Percentiles rank a stretch among this genome's conserved stretches.
Conservation (phyloP, 2,113 vertebrate genomes). For the Carassius auratus region DNA sequence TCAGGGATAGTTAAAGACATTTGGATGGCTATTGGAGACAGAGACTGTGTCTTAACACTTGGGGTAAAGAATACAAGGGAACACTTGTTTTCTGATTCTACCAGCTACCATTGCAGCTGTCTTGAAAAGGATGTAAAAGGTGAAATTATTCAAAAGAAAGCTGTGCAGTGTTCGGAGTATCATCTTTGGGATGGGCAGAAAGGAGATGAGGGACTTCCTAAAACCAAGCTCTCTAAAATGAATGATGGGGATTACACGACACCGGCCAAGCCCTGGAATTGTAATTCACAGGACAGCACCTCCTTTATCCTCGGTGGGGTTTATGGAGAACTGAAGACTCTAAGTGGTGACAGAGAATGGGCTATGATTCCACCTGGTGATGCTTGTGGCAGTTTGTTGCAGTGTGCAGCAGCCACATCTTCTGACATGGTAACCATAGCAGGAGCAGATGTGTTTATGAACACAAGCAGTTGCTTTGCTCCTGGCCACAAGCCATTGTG, state of each 20-base stretch:
- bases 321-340: conserved; percentile 92
- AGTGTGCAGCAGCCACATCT: conserved; percentile 79
- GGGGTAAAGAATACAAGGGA: conserved; percentile 81
- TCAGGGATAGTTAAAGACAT: conserved; percentile 98
- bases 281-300: conserved; percentile 84
- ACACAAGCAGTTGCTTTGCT: conserved; percentile 89
- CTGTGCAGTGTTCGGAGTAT: conserved; percentile 94
- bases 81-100: conserved; percentile 82
- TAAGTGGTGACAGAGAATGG: conserved; percentile 90
- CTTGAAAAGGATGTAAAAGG: conserved; percentile 81
- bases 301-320: conserved; percentile 97
- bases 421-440: conserved; percentile 93
- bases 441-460: conserved; percentile 95
- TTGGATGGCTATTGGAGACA: conserved; percentile 89
- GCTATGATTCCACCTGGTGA: conserved; percentile 86
- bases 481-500: conserved; percentile 93
- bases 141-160: conserved; percentile 82
- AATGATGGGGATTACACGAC: conserved; percentile 94
- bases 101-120: conserved; percentile 84
- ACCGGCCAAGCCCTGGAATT: conserved; percentile 92
- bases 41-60: conserved; percentile 73
- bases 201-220: conserved; percentile 82
- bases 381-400: conserved; percentile 81
- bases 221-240: conserved; percentile 83
- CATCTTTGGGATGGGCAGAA: conserved; percentile 95